These are phyloP conservation scores for Cyclina sinensis DNA, from an alignment of 1,140 invertebrate genomes.

Conservation along the genomic window DNA sequence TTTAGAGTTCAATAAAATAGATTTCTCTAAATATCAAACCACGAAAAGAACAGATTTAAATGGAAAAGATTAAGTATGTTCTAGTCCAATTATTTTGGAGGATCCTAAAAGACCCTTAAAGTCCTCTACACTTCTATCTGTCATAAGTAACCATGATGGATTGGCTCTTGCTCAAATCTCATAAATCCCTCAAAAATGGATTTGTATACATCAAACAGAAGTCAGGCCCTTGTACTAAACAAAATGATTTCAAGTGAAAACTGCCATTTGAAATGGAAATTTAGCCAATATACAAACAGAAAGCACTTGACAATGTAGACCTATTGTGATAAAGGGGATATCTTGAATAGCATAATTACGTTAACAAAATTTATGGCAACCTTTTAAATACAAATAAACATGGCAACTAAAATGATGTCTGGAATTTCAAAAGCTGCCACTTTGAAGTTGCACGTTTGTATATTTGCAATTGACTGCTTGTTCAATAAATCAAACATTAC, in stretches of 20 bases:
- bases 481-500: neutral
- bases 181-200: constrained; percentile 4
- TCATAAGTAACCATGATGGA: neutral
- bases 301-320: constrained; percentile 3
- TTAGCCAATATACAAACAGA: neutral
- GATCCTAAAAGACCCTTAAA: neutral
- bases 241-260: constrained; percentile 1
- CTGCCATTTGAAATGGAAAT: constrained; percentile 1
- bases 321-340: neutral
- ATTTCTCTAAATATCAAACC: too few relatives aligned
- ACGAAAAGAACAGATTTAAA: too few relatives aligned
- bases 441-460: neutral
- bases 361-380: neutral
- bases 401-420: constrained; percentile 8
- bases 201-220: constrained; percentile 12
- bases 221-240: neutral
- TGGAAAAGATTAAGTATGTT: neutral
- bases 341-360: neutral
- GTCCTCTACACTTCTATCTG: neutral
- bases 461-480: neutral
- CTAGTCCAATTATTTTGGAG: neutral
- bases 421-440: neutral
- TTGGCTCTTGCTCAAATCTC: neutral
- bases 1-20: too few relatives aligned
- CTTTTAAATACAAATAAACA: neutral